phyloP scores from a whole-genome alignment of 2,888 invertebrate species.

The Aporophyla nigra region DNA sequence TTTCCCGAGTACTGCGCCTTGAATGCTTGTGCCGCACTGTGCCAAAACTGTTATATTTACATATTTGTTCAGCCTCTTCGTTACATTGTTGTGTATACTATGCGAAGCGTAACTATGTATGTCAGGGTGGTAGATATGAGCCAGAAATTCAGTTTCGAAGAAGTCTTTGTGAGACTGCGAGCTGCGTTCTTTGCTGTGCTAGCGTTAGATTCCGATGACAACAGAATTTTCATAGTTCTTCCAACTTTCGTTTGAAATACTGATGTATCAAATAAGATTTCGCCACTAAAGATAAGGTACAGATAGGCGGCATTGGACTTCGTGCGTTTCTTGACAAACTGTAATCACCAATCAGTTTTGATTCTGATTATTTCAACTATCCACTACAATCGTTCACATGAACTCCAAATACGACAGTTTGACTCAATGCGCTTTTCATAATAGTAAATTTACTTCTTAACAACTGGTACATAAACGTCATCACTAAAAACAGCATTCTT shows the following conservation, averaged over 20 bases:
- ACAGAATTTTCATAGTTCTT: not conserved
- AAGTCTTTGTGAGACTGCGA: constrained; percentile 7
- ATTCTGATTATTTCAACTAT: not conserved
- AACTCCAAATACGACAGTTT: not conserved
- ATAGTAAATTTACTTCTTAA: not conserved
- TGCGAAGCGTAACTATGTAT: constrained; percentile 45
- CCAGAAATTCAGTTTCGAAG: constrained; percentile 46
- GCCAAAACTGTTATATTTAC: constrained; percentile 64
- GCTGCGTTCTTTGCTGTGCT: not conserved
- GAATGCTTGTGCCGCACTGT: constrained; percentile 40
- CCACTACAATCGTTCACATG: too few species aligned
- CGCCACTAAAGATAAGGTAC: not conserved
- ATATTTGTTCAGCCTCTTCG: constrained; percentile 66
- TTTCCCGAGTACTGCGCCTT: constrained; percentile 40
- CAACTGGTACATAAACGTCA: not conserved
- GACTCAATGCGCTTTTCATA: not conserved
- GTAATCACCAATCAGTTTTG: not conserved
- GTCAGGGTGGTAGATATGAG: constrained; percentile 56
- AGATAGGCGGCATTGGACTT: not conserved
- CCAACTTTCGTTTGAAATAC: not conserved
- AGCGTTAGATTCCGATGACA: not conserved
- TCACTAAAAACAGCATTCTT: constrained; percentile 16
- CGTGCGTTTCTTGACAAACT: not conserved
- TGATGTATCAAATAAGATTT: not conserved
- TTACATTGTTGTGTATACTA: constrained; percentile 44